Conservation (phyloP, 53 echinoderm and acorn worm species). For the Actinopyga echinites region DNA sequence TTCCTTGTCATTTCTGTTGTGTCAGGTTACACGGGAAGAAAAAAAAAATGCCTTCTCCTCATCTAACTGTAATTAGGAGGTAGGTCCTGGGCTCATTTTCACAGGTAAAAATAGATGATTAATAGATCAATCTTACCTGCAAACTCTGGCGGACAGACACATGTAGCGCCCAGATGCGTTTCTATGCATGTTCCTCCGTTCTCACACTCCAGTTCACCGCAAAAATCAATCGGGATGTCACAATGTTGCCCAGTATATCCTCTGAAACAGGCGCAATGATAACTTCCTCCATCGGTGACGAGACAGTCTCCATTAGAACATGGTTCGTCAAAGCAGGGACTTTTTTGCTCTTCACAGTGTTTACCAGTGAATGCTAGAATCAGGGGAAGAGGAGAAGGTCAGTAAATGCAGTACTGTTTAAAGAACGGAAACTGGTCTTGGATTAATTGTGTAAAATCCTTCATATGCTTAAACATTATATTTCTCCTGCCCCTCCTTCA, state of each 20-base stretch:
- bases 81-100: too few relatives aligned
- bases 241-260: constrained; percentile 38
- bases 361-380: background rate
- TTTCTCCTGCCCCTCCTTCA: too few relatives aligned
- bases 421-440: too few relatives aligned
- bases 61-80: too few relatives aligned
- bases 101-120: too few relatives aligned
- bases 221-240: constrained; percentile 24
- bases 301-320: constrained; percentile 3
- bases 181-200: constrained; percentile 35
- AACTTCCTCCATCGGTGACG: background rate
- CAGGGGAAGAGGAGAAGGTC: too few relatives aligned
- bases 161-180: background rate
- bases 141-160: constrained; percentile 20
- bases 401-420: too few relatives aligned
- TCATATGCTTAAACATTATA: too few relatives aligned
- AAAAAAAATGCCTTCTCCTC: too few relatives aligned
- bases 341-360: background rate
- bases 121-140: constrained; percentile 20
- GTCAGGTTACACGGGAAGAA: too few relatives aligned
- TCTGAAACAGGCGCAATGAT: background rate
- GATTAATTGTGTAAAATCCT: too few relatives aligned
- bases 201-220: background rate
- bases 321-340: background rate
- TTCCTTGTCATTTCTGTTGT: too few relatives aligned